phyloP scores from a whole-genome alignment of 2,888 invertebrate species.

The Cheilosia vernalis region DNA sequence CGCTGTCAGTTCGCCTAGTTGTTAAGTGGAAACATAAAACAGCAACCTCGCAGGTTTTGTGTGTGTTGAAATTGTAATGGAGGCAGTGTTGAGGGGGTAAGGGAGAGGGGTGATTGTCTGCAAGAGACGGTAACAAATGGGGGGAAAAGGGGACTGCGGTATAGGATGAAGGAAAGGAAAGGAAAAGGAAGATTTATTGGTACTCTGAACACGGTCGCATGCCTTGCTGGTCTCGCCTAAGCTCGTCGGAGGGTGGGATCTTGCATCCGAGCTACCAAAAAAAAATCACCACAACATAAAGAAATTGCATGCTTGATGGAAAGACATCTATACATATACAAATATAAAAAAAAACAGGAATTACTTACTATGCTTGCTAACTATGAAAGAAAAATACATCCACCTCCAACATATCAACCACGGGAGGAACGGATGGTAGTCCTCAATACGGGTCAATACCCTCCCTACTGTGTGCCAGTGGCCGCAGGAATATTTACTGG shows the following conservation, averaged over 20 bases:
- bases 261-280: background rate
- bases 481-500: background rate
- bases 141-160: background rate
- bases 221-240: background rate
- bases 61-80: no score
- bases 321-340: no score
- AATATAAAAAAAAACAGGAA: no score
- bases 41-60: no score
- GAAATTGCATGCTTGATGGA: background rate
- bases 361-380: background rate
- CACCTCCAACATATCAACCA: background rate
- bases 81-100: no score
- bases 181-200: background rate
- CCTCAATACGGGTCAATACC: background rate
- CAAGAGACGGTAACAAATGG: no score
- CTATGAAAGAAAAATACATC: background rate
- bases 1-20: no score
- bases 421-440: conserved; percentile 1
- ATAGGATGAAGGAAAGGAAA: background rate
- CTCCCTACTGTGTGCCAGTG: background rate
- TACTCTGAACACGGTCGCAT: background rate
- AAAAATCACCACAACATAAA: background rate
- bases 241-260: background rate
- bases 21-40: no score
- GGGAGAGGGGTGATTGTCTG: no score